Conservation (phyloP, 2,113 vertebrate species). For the Cavia aperea region DNA sequence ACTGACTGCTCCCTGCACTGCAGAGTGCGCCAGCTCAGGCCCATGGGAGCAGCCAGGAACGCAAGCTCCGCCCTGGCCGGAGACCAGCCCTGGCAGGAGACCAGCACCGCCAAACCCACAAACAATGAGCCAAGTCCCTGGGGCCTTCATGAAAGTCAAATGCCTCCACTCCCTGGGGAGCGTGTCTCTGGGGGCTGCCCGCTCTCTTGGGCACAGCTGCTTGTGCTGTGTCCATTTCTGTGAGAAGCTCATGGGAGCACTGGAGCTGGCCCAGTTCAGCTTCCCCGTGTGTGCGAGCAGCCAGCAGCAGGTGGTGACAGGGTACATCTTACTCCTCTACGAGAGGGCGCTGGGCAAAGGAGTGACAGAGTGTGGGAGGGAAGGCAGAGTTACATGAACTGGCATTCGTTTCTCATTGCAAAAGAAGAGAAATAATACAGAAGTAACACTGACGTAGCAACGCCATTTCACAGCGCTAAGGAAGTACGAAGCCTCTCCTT, state of each 20-base stretch:
- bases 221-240: neutral
- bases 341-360: neutral
- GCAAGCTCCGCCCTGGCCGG: neutral
- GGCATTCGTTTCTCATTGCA: neutral
- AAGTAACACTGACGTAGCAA: neutral
- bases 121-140: neutral
- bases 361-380: neutral
- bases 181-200: too few species aligned
- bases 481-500: neutral
- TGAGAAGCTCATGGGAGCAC: neutral
- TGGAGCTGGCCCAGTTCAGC: neutral
- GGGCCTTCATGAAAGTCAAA: neutral
- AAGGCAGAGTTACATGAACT: neutral
- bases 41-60: neutral
- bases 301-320: neutral
- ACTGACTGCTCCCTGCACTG: neutral
- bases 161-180: neutral
- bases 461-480: neutral
- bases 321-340: neutral
- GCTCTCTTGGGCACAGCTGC: too few species aligned
- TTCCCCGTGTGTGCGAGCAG: neutral
- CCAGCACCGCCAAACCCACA: neutral
- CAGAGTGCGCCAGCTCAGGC: too few species aligned
- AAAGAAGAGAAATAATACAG: neutral
- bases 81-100: neutral